Conservation (phyloP, 2,888 invertebrate species). For the Petrolisthes cinctipes region DNA sequence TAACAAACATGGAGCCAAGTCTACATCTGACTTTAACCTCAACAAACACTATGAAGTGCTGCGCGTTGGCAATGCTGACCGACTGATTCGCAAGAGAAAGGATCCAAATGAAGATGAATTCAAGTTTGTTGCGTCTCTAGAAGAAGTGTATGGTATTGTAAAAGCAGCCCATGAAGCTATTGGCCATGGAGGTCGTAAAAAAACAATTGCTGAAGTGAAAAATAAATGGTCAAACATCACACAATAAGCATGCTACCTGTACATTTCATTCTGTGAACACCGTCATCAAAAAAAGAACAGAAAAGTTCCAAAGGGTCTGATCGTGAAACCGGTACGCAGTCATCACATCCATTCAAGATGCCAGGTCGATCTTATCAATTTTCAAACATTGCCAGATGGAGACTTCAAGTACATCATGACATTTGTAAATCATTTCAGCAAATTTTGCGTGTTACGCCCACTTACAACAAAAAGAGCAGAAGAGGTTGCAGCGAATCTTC, state of each 20-base stretch:
- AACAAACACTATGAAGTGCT: conserved; percentile 33
- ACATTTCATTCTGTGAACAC: conserved; percentile 19
- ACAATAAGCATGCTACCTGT: conserved; percentile 21
- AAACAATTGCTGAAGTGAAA: conserved; percentile 25
- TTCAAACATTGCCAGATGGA: conserved; percentile 28
- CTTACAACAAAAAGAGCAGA: conserved; percentile 32
- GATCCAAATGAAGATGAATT: conserved; percentile 14
- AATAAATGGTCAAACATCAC: conserved; percentile 34
- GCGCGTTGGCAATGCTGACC: conserved; percentile 30
- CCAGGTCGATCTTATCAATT: too few species aligned
- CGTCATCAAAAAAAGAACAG: conserved; percentile 28
- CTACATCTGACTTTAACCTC: conserved; percentile 24
- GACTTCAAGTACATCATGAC: conserved; percentile 41
- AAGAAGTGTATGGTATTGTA: conserved; percentile 37
- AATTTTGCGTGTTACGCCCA: conserved; percentile 25
- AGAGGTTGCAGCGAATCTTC: conserved; percentile 25
- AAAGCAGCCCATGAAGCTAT: conserved; percentile 35
- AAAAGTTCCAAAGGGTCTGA: conserved; percentile 30
- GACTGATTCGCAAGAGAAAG: conserved; percentile 38
- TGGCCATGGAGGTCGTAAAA: conserved; percentile 28
- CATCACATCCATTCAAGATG: conserved; percentile 33
- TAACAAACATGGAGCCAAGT: conserved; percentile 9
- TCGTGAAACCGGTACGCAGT: conserved; percentile 26
- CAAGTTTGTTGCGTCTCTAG: conserved; percentile 39
- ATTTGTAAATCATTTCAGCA: conserved; percentile 38